These are phyloP conservation scores for Lepus oiostolus DNA, from an alignment of 2,797 vertebrate genomes.

Conservation along the genomic window DNA sequence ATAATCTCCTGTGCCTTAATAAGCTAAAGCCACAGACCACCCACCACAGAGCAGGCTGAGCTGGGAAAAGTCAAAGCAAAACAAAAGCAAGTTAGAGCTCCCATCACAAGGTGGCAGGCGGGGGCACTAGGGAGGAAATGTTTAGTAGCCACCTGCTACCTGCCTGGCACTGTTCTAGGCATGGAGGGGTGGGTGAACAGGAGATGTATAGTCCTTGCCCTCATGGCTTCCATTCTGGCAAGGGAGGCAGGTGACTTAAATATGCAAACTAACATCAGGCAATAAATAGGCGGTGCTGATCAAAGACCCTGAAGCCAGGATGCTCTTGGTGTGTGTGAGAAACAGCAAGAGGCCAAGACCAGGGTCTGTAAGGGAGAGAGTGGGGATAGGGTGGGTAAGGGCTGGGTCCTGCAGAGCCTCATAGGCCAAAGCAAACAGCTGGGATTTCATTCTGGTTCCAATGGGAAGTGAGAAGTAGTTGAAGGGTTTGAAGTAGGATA, in stretches of 20 bases:
- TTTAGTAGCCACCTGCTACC: neutral
- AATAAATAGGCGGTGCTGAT: neutral
- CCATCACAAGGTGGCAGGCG: neutral
- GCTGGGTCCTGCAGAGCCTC: neutral
- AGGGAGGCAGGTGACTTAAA: neutral
- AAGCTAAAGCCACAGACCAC: slow-evolving; percentile 41
- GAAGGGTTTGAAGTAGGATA: neutral
- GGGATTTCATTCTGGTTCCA: neutral
- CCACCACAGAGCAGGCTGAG: neutral
- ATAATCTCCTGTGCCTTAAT: slow-evolving; percentile 51
- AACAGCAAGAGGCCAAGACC: neutral
- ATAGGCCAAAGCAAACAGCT: neutral
- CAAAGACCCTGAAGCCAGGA: neutral
- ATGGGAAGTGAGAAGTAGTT: neutral
- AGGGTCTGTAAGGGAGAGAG: neutral
- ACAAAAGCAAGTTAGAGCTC: neutral
- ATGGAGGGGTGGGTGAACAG: neutral
- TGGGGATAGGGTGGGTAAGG: neutral
- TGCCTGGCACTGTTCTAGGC: neutral
- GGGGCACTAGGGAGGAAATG: neutral
- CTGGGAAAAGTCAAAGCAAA: neutral
- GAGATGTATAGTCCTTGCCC: neutral
- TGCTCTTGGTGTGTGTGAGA: neutral
- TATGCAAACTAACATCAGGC: neutral
- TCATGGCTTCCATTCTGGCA: neutral